Base-by-base conservation (phyloP, 1,140 invertebrate genomes). In the Bactericera cockerelli region DNA sequence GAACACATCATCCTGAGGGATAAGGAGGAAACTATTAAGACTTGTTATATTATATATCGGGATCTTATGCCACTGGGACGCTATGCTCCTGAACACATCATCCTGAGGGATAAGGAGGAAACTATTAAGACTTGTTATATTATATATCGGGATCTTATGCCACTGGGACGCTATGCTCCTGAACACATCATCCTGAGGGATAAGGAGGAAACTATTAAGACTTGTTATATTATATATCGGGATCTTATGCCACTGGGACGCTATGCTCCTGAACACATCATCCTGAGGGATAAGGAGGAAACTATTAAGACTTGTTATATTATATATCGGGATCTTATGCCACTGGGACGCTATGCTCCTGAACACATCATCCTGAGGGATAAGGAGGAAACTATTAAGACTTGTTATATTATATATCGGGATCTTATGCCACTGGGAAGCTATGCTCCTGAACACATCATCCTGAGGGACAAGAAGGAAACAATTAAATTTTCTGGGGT, bases 41-140 rank as follows among this genome's bases (percentile, higher is more conserved):
- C n/a, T n/a, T n/a, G n/a, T n/a, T n/a, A n/a, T n/a, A n/a, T n/a
- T n/a, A n/a, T n/a, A n/a, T 59, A 81, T 76, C 0, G 72, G 53
- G 24, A 87, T 74, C 19, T 76, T 72, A 66, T 91, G 84, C 86
- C 89, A 92, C 61, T 81, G 78, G 8, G 89, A 80, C 1, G 93
- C 89, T 59, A 98, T 89, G 49, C 77, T 79, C 66, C 81, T 86
- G 66, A 97, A 98, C 53, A 97, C 81, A 75, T 97, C 93, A 3
- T 80, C 80, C 57, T 81, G 75, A 28, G 54, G 4, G 28, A 31
- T 31, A 13, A 13, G 28, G 28, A n/a, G n/a, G n/a, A n/a, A n/a
- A n/a, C n/a, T n/a, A n/a, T n/a, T n/a, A n/a, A n/a, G n/a, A n/a
- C n/a, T n/a, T n/a, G n/a, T n/a, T n/a, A n/a, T n/a, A n/a, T n/a